These are phyloP conservation scores for Prunella strophiata DNA, from an alignment of 2,797 vertebrate genomes.

Conservation along the genomic window DNA sequence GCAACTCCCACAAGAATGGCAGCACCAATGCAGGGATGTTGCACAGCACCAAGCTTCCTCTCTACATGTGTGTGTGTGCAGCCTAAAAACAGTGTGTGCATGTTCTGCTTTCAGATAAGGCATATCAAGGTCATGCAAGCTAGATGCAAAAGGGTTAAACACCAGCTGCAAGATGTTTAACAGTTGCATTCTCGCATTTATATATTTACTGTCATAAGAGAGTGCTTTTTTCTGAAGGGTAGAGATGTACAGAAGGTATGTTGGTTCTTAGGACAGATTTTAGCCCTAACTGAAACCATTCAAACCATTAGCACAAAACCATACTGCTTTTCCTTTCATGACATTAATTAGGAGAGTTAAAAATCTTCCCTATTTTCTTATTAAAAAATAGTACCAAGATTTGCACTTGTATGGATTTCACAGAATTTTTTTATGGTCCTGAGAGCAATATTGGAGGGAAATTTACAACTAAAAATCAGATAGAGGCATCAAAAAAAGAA, in stretches of 20 bases:
- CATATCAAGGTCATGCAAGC: neutral
- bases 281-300: neutral
- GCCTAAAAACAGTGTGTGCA: neutral
- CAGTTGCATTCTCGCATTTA: neutral
- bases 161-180: neutral
- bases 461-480: conserved; percentile 5
- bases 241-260: neutral
- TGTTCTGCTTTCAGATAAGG: neutral
- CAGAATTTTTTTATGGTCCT: neutral
- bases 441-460: neutral
- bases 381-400: neutral
- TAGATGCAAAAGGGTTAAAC: neutral
- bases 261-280: neutral
- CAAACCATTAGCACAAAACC: neutral
- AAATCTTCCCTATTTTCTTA: neutral
- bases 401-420: neutral
- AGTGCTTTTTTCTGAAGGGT: neutral
- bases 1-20: neutral
- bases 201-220: neutral
- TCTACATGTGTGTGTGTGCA: rapidly evolving
- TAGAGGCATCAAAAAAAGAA: neutral
- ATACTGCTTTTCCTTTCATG: neutral
- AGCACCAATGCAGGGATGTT: neutral
- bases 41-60: neutral
- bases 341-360: neutral